Evolutionary conservation across 2,797 vertebrate genomes (phyloP).

Genomic region (Adelosebastes latens): DNA sequence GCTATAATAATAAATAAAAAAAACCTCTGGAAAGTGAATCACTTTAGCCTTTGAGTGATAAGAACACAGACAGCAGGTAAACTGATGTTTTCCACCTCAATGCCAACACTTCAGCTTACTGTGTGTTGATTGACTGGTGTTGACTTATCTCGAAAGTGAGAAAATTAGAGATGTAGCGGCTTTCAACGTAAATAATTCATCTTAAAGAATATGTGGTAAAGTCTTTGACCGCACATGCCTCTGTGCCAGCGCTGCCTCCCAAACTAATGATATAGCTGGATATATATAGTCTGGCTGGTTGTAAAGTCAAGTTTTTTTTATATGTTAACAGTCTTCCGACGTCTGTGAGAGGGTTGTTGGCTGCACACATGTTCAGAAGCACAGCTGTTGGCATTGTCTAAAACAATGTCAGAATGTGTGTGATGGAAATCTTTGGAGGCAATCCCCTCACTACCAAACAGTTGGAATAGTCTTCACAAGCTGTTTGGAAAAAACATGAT

Average conservation of each 20-base stretch:
- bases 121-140: neutral
- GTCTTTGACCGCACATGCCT: neutral
- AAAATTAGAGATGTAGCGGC: neutral
- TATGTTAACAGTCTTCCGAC: conserved; percentile 29
- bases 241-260: neutral
- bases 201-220: conserved; percentile 1
- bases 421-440: conserved; percentile 29
- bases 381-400: conserved; percentile 32
- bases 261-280: conserved; percentile 20
- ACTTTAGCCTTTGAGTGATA: conserved; percentile 2
- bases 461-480: conserved; percentile 10
- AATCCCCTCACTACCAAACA: conserved; percentile 15
- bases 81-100: conserved; percentile 1
- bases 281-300: conserved; percentile 20
- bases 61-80: neutral
- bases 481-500: conserved; percentile 9
- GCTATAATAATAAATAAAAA: neutral
- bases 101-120: neutral
- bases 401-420: conserved; percentile 35
- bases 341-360: conserved; percentile 23
- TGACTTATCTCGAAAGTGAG: conserved; percentile 18
- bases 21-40: neutral
- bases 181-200: conserved; percentile 13
- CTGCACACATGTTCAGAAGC: conserved; percentile 23
- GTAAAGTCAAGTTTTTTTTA: conserved; percentile 8